Evolutionary conservation across 2,113 vertebrate species (phyloP).

Genomic region (Trichechus manatus): DNA sequence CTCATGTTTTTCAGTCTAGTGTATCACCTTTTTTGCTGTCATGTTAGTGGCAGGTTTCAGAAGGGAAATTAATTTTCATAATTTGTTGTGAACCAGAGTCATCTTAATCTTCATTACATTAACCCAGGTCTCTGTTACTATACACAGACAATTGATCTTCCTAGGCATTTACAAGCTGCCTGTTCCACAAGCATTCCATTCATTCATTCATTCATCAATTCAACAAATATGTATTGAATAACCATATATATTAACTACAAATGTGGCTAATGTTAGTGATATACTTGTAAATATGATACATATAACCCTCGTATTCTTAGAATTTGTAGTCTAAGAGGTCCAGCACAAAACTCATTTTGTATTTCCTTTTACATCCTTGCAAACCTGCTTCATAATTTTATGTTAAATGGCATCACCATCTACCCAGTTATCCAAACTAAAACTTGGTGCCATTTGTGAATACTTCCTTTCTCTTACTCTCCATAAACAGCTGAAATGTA

Average conservation of each 20-base stretch:
- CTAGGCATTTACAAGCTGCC: not conserved
- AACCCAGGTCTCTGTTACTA: not conserved
- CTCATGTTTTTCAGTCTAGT: not conserved
- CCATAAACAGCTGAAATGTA: not conserved
- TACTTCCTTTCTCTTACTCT: not conserved
- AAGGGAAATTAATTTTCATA: conserved; percentile 24
- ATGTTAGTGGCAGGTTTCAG: not conserved
- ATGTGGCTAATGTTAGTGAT: not conserved
- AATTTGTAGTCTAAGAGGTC: not conserved
- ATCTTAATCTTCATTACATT: not conserved
- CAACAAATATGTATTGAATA: not conserved
- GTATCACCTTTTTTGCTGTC: not conserved
- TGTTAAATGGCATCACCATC: not conserved
- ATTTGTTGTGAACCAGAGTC: not conserved
- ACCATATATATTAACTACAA: not conserved
- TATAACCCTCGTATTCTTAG: not conserved
- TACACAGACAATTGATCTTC: not conserved
- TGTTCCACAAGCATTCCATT: not conserved
- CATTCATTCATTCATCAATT: not conserved
- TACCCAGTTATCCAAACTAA: not conserved
- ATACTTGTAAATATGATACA: not conserved
- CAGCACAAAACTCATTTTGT: not conserved
- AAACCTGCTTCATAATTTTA: not conserved
- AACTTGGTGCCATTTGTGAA: not conserved
- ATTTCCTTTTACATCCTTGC: not conserved